Conservation (phyloP, 2,888 invertebrate species). For the Philhelius pedissequus region DNA sequence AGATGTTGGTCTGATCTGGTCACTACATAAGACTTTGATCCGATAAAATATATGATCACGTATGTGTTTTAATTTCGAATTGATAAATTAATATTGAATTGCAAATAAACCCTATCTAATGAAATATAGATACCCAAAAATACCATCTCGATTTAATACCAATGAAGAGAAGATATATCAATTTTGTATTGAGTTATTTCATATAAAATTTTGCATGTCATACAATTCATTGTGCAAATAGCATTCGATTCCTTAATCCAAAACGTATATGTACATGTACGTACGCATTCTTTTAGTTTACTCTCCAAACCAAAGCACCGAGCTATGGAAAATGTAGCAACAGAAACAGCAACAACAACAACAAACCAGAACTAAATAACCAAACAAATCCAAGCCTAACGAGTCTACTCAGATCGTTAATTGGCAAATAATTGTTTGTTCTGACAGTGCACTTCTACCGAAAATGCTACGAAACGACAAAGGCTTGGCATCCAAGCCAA, state of each 20-base stretch:
- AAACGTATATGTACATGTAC: background rate
- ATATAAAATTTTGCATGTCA: background rate
- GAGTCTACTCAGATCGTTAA: constrained; percentile 51
- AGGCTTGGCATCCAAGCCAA: constrained; percentile 1
- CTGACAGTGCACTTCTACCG: constrained; percentile 22
- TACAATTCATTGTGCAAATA: constrained; percentile 5
- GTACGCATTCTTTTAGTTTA: background rate
- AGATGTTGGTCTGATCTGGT: too few relatives aligned
- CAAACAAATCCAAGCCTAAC: constrained; percentile 15
- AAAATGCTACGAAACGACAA: background rate
- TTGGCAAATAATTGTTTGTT: constrained; percentile 60
- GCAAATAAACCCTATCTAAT: background rate
- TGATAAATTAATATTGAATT: background rate
- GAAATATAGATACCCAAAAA: too few relatives aligned
- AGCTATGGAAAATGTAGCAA: background rate
- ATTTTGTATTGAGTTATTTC: background rate
- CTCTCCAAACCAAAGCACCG: background rate
- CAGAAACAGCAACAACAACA: background rate
- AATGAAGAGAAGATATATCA: background rate
- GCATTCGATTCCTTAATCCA: background rate
- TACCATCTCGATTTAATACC: too few relatives aligned
- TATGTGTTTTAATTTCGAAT: background rate
- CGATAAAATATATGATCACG: too few relatives aligned
- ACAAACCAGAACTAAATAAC: background rate
- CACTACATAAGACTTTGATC: too few relatives aligned